Evolutionary conservation across 1,140 invertebrate genomes (phyloP).

Genomic region (Schlechtendalia chinensis): DNA sequence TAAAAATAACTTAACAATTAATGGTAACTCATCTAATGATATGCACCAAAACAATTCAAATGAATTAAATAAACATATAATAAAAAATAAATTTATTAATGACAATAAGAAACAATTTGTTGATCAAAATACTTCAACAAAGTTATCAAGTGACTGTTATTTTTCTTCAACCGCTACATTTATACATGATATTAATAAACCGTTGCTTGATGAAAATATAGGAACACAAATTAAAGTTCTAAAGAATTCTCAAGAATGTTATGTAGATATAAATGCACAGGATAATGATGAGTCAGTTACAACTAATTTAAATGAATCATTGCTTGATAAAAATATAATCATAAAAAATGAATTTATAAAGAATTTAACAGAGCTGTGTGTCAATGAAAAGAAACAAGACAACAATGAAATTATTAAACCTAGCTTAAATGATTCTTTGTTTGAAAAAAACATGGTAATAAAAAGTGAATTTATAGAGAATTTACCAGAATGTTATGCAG

Average conservation of each 20-base stretch:
- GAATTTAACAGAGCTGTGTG: background rate
- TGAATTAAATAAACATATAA: background rate
- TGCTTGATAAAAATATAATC: background rate
- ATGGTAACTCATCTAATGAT: background rate
- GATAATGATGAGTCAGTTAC: conserved; percentile 1
- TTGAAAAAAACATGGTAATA: background rate
- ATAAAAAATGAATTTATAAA: background rate
- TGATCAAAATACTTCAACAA: background rate
- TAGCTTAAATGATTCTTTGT: background rate
- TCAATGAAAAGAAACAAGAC: background rate
- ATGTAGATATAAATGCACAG: background rate
- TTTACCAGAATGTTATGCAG: background rate
- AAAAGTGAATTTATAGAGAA: background rate
- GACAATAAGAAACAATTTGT: conserved; percentile 3
- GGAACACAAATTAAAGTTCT: background rate
- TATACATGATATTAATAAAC: background rate
- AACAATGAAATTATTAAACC: background rate
- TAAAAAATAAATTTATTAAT: background rate
- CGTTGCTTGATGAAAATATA: background rate
- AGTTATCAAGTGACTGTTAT: background rate
- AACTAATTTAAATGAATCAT: background rate
- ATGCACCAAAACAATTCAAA: background rate
- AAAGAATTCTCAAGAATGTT: background rate
- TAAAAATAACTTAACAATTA: background rate
- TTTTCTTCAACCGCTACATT: background rate